Percentiles rank a stretch among this genome's conserved stretches.
Evolutionary conservation across 2,113 vertebrate genomes (phyloP).

Genomic region (Passer montanus): DNA sequence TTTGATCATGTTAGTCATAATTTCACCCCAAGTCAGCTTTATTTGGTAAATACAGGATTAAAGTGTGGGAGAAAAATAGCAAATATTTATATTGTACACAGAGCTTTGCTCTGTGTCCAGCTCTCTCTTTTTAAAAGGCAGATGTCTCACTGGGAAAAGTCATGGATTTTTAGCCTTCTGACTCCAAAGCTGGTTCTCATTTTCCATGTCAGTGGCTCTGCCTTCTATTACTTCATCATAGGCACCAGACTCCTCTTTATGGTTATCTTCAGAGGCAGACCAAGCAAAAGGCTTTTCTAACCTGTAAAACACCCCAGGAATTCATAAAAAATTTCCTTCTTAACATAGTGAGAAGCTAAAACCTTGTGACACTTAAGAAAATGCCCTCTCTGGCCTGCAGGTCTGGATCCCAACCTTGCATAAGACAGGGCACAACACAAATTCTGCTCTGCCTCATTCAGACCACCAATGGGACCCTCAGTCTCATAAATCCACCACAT

Average conservation of each 20-base stretch:
- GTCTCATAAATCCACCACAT: neutral
- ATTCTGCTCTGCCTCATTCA: neutral
- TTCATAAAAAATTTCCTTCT: neutral
- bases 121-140: neutral
- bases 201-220: neutral
- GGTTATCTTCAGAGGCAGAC: neutral
- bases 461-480: neutral
- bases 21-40: neutral
- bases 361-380: neutral
- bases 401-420: neutral
- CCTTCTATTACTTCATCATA: neutral
- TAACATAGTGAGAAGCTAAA: neutral
- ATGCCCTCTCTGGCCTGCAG: neutral
- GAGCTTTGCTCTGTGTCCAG: neutral
- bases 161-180: neutral
- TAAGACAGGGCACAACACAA: neutral
- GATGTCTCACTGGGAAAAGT: neutral
- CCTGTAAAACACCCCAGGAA: neutral
- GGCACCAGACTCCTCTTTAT: neutral
- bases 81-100: neutral
- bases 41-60: slow-evolving; percentile 39
- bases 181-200: neutral
- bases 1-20: neutral
- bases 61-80: neutral
- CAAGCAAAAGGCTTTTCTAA: neutral